A percentile compares a stretch with the other conserved stretches of the same genome.
These are phyloP conservation scores for Melanotaenia duboulayi DNA, from an alignment of 2,113 vertebrate species.

Conservation along the genomic window DNA sequence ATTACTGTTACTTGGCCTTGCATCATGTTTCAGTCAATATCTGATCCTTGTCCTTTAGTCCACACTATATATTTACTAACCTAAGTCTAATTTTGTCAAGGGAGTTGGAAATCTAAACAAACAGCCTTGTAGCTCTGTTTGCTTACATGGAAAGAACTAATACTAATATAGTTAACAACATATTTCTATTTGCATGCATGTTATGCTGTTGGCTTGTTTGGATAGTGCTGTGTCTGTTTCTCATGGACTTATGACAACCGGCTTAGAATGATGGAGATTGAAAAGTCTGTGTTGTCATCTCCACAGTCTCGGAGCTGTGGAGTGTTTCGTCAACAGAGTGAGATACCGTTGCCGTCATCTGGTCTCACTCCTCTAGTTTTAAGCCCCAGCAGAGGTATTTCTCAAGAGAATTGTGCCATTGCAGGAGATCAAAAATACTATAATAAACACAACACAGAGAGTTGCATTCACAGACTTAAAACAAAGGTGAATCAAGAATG, in stretches of 20 bases:
- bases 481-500: background rate
- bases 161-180: too few relatives aligned
- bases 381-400: conserved; percentile 55
- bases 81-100: background rate
- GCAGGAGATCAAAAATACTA: conserved; percentile 13
- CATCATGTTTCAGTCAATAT: conserved; percentile 13
- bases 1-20: background rate
- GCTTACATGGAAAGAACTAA: too few relatives aligned
- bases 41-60: conserved; percentile 6
- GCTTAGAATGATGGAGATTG: conserved; percentile 15
- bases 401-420: conserved; percentile 41
- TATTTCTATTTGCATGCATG: background rate
- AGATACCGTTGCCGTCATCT: conserved; percentile 54
- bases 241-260: conserved; percentile 7
- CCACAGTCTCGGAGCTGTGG: conserved; percentile 41
- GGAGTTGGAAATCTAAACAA: background rate
- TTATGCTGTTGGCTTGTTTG: background rate
- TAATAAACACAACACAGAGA: background rate
- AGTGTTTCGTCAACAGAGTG: conserved; percentile 46
- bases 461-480: background rate
- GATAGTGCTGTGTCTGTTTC: conserved; percentile 11
- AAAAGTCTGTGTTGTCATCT: conserved; percentile 19
- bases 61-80: conserved; percentile 20
- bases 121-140: background rate
- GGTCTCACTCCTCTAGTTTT: conserved; percentile 72